Conservation (phyloP, 2,797 vertebrate species). For the Triplophysa bombifrons region DNA sequence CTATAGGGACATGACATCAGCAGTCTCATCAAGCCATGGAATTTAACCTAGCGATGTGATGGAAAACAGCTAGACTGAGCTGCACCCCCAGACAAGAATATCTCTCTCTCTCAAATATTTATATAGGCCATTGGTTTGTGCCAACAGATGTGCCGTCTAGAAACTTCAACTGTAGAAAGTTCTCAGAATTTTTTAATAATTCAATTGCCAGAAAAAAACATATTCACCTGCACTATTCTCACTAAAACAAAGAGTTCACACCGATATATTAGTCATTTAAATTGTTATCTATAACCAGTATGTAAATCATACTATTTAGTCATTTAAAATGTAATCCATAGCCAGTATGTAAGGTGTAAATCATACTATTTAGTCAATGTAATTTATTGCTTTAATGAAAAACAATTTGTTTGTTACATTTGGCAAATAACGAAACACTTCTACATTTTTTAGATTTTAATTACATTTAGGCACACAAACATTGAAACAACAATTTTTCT, state of each 20-base stretch:
- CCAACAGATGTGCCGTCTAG: not conserved
- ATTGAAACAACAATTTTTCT: slow-evolving; percentile 66
- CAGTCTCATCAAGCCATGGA: slow-evolving; percentile 81
- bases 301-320: too few relatives aligned
- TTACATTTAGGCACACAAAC: slow-evolving; percentile 75
- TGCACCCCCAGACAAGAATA: slow-evolving; percentile 45
- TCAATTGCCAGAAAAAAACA: not conserved
- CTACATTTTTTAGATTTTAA: slow-evolving; percentile 63
- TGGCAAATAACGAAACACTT: slow-evolving; percentile 72
- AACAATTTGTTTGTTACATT: slow-evolving; percentile 75
- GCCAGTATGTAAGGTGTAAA: not conserved
- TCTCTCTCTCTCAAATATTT: not conserved
- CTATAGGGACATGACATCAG: slow-evolving; percentile 88
- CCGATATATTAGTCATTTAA: too few relatives aligned
- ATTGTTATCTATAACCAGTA: too few relatives aligned
- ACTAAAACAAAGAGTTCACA: not conserved
- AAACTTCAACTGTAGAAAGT: too few relatives aligned
- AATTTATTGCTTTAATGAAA: slow-evolving; percentile 71
- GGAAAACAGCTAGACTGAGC: slow-evolving; percentile 87
- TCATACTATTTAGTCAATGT: slow-evolving; percentile 43
- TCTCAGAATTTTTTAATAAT: too few relatives aligned
- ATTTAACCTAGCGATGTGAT: slow-evolving; percentile 90
- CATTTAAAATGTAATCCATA: too few relatives aligned
- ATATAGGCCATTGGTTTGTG: not conserved
- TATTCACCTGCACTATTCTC: not conserved